Evolutionary conservation across 2,888 invertebrate species (phyloP), one percentile per base, ranked within the genome.

Genomic region (Ecdyonurus torrentis): DNA sequence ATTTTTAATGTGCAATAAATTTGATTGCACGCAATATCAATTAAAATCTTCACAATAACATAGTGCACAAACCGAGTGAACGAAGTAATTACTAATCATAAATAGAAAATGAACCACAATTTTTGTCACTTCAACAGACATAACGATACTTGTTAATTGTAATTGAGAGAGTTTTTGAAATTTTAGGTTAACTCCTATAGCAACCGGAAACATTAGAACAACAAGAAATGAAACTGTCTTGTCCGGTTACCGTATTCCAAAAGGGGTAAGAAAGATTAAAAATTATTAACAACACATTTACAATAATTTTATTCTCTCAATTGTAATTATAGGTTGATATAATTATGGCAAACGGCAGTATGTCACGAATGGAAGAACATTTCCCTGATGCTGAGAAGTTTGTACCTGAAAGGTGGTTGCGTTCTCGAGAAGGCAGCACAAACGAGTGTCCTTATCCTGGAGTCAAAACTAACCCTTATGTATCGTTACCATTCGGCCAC

Each of bases 141-240:
- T n/a, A n/a, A n/a, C n/a, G n/a, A n/a, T n/a, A n/a, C n/a, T n/a
- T n/a, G n/a, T n/a, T n/a, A n/a, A n/a, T n/a, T n/a, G n/a, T n/a
- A n/a, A n/a, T n/a, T n/a, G n/a, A n/a, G n/a, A n/a, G n/a, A n/a
- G n/a, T n/a, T 63, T 23, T 68, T 72, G 77, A 61, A 10, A 22
- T n/a, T 10, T 5, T n/a, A 63, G 63, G 52, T 52, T 50, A 37
- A 70, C 72, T 67, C 75, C 78, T 1, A 74, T 78, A 1, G 66
- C 77, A 1, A 72, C 76, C 0, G 74, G 74, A 1, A 77, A 75
- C 63, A 68, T 75, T 63, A 71, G 79, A 62, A 70, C 73, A 61
- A 75, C 76, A 0, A 73, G 74, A 1, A 76, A 73, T 65, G 77
- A 77, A 23, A 75, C 77, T 65, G 67, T 76, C 18, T 75, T 79